Base-by-base conservation (phyloP, 2,113 vertebrate genomes). In the Trochalopteron elliotii region DNA sequence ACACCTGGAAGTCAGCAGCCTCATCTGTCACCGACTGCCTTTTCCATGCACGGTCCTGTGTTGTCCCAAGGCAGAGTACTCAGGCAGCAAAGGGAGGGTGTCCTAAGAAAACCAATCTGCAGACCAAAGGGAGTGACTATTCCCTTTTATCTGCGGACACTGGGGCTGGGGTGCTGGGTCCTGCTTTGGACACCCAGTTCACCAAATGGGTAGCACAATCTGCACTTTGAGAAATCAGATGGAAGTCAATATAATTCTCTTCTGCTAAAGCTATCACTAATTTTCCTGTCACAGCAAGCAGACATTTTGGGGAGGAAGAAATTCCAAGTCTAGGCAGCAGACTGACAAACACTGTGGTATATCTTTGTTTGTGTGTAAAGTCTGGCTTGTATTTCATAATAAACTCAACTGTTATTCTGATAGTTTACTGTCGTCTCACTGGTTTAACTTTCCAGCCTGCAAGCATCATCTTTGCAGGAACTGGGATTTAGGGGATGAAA, bases 251-350 rank as follows among this genome's bases (percentile, higher is more conserved):
- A 47, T 31, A 47, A 53, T 67, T 71, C 3, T 59, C n/a, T 67
- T 68, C 50, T 25, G 11, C 27, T 74, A 57, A 33, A 24, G 40
- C 12, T 13, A 20, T 21, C 4, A 6, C 45, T 83, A 31, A 50
- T 59, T 91, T 82, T 90, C 77, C 30, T 78, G 85, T 83, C 86
- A 78, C 57, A 78, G 74, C 87, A 95, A 91, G 57, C n/a, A 91
- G 87, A 92, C 67, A 55, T 90, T 84, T 47, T 45, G 31, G 6
- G 45, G 79, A 81, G 61, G 50, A 40, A 56, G 63, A 64, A 75
- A 44, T 45, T 25, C 28, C 45, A 69, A 31, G 27, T 45, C 22
- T 49, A 47, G 49, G 50, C 53, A 78, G 39, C 71, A 92, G 78
- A 78, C 33, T 72, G 75, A 76, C 49, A 69, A 50, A 85, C 88